These are phyloP conservation scores for Mus spicilegus DNA, from an alignment of 2,113 vertebrate species.

Conservation along the genomic window DNA sequence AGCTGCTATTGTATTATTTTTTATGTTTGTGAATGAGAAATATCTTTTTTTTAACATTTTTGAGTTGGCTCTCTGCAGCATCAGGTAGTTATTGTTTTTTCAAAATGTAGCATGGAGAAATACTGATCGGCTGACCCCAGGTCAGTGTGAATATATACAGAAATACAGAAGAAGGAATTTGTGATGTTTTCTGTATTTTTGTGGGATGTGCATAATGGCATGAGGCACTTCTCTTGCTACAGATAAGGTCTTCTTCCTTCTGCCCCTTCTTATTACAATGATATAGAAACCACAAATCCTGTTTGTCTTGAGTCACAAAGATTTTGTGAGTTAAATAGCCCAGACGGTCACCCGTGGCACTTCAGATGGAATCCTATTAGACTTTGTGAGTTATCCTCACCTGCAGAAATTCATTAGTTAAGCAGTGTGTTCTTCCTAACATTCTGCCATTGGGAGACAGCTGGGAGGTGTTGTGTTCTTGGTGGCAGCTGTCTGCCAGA, in stretches of 20 bases:
- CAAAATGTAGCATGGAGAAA: neutral
- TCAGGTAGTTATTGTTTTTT: neutral
- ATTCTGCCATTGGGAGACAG: neutral
- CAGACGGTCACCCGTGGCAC: neutral
- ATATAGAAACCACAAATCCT: slow-evolving; percentile 4
- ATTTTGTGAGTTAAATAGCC: slow-evolving; percentile 7
- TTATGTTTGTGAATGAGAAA: neutral
- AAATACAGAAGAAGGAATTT: neutral
- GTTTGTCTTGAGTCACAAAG: slow-evolving; percentile 14
- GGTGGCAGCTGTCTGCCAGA: neutral
- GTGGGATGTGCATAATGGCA: neutral
- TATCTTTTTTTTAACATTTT: neutral
- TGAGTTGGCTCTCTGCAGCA: neutral
- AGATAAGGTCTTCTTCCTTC: neutral
- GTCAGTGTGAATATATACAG: neutral
- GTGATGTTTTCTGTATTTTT: neutral
- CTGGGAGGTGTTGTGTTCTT: neutral
- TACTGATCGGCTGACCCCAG: neutral
- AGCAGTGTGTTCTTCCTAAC: slow-evolving; percentile 5
- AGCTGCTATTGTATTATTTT: neutral
- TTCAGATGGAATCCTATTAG: slow-evolving; percentile 38
- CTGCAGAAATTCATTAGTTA: slow-evolving; percentile 60
- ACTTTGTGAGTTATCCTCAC: slow-evolving; percentile 4
- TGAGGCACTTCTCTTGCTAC: neutral
- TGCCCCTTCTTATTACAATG: neutral